Evolutionary conservation across 2,888 invertebrate species (phyloP).

Genomic region (Carterocephalus palaemon): DNA sequence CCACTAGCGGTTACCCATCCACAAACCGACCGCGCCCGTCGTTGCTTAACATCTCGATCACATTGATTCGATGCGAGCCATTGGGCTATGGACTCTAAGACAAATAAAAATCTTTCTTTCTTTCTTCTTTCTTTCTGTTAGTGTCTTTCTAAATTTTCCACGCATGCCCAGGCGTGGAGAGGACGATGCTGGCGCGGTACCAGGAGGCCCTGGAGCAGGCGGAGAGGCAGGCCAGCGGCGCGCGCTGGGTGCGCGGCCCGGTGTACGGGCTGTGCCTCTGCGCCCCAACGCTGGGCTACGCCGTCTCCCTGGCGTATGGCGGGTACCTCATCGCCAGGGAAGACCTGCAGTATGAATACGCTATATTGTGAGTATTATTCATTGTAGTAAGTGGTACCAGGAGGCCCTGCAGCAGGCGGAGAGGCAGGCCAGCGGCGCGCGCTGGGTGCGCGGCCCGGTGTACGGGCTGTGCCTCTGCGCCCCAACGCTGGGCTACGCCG

Average conservation of each 20-base stretch:
- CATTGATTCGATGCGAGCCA: too few species aligned
- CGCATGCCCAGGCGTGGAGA: slow-evolving; percentile 75
- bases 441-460: slow-evolving; percentile 80
- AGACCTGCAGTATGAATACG: slow-evolving; percentile 79
- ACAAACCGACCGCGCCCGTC: too few species aligned
- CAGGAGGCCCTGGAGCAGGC: slow-evolving; percentile 61
- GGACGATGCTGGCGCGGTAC: slow-evolving; percentile 73
- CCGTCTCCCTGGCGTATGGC: slow-evolving; percentile 84
- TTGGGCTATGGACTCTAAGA: too few species aligned
- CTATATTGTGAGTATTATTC: slow-evolving; percentile 80
- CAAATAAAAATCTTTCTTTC: too few species aligned
- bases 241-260: slow-evolving; percentile 79
- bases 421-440: slow-evolving; percentile 56
- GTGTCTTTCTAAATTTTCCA: too few species aligned
- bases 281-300: slow-evolving; percentile 85
- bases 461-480: slow-evolving; percentile 84
- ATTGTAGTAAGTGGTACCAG: slow-evolving; percentile 62
- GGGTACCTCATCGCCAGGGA: slow-evolving; percentile 82
- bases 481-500: slow-evolving; percentile 84
- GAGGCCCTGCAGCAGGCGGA: slow-evolving; percentile 61
- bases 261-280: slow-evolving; percentile 85
- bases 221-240: slow-evolving; percentile 51
- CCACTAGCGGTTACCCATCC: too few species aligned
- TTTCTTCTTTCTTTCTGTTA: too few species aligned
- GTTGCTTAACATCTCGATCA: too few species aligned